Conservation (phyloP, 2,888 invertebrate species). For the Acleris cristana region DNA sequence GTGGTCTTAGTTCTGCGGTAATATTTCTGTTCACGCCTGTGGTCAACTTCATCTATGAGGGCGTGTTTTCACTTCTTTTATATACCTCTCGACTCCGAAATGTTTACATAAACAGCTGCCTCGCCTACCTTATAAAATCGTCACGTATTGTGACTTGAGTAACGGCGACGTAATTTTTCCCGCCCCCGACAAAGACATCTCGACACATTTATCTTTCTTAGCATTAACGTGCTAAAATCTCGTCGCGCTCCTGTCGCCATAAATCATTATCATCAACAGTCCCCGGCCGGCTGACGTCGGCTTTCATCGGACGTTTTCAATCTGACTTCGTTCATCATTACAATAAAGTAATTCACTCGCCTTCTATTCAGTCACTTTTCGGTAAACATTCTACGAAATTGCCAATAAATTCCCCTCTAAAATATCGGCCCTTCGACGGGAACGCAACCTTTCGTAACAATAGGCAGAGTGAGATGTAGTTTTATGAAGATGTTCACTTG, state of each 20-base stretch:
- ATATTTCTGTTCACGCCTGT: slow-evolving; percentile 71
- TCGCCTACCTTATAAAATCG: slow-evolving; percentile 40
- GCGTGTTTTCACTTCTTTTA: slow-evolving; percentile 15
- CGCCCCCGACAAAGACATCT: slow-evolving; percentile 59
- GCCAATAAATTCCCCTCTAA: slow-evolving; percentile 79
- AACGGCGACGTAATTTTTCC: slow-evolving; percentile 62
- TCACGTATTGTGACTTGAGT: slow-evolving; percentile 48
- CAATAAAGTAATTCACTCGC: slow-evolving; percentile 80
- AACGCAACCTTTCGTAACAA: slow-evolving; percentile 68
- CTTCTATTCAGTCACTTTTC: slow-evolving; percentile 78
- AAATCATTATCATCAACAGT: slow-evolving; percentile 81
- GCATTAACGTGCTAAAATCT: slow-evolving; percentile 74
- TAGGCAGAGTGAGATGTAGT: slow-evolving; percentile 65
- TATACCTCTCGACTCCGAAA: neutral
- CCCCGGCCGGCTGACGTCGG: slow-evolving; percentile 63
- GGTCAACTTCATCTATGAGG: slow-evolving; percentile 58
- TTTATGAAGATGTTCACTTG: slow-evolving; percentile 82
- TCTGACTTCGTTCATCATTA: slow-evolving; percentile 80
- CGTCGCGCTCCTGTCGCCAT: slow-evolving; percentile 75
- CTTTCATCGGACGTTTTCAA: slow-evolving; percentile 80
- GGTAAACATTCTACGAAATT: slow-evolving; percentile 80
- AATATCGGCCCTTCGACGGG: slow-evolving; percentile 65
- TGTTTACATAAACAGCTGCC: slow-evolving; percentile 39
- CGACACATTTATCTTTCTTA: slow-evolving; percentile 75
- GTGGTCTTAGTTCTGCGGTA: slow-evolving; percentile 67